These are phyloP conservation scores for Tineola bisselliella DNA, from an alignment of 2,888 invertebrate species.

Conservation along the genomic window DNA sequence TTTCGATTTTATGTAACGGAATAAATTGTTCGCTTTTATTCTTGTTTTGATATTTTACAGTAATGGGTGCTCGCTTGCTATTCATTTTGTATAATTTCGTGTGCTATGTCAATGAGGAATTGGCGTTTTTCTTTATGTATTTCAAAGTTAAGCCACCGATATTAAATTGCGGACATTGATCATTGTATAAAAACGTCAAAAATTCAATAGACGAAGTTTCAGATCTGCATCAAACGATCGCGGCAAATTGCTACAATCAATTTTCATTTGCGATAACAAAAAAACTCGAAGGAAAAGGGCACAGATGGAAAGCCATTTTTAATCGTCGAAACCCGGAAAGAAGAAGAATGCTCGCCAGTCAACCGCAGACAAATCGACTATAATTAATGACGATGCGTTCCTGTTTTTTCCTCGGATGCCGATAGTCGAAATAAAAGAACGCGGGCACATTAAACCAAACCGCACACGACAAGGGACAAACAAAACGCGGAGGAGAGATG, in stretches of 20 bases:
- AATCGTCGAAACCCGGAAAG: conserved; percentile 48
- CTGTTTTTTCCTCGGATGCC: conserved; percentile 41
- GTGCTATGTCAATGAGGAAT: conserved; percentile 2
- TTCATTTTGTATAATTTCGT: conserved; percentile 4
- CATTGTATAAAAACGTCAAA: not conserved
- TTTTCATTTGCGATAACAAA: conserved; percentile 42
- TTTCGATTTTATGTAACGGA: conserved; percentile 61
- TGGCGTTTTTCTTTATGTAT: not conserved
- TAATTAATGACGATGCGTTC: conserved; percentile 61
- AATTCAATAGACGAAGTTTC: conserved; percentile 35
- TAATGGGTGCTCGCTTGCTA: conserved; percentile 5
- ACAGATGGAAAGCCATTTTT: conserved; percentile 50
- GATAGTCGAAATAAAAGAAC: conserved; percentile 50
- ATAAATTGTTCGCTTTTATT: conserved; percentile 42
- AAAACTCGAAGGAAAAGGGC: conserved; percentile 27
- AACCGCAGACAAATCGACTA: conserved; percentile 56
- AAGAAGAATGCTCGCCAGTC: conserved; percentile 51
- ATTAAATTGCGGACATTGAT: not conserved
- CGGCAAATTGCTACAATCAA: conserved; percentile 54
- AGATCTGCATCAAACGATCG: conserved; percentile 56
- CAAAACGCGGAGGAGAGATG: conserved; percentile 32
- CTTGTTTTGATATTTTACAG: conserved; percentile 16
- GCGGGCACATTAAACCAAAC: conserved; percentile 31
- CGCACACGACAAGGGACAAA: conserved; percentile 41
- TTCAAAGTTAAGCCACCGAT: not conserved